These are phyloP conservation scores for Mycteria americana DNA, from an alignment of 2,797 vertebrate species.

Conservation along the genomic window DNA sequence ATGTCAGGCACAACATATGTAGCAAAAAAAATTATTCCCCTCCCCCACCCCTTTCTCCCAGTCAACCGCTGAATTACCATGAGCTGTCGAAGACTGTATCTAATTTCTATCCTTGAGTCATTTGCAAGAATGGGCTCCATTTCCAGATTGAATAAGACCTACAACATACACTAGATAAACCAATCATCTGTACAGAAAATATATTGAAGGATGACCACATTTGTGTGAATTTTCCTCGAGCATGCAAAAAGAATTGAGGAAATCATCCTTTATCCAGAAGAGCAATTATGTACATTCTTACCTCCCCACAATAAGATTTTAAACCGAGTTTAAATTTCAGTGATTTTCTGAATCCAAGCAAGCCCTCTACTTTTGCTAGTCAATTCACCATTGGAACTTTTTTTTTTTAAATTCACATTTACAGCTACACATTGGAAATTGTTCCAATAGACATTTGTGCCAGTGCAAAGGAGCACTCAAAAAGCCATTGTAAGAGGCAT, in stretches of 20 bases:
- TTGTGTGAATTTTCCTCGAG: background rate
- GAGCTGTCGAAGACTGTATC: background rate
- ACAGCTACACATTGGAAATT: background rate
- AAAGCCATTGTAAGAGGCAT: background rate
- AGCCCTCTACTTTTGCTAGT: background rate
- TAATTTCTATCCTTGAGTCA: background rate
- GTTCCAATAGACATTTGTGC: background rate
- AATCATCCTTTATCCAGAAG: background rate
- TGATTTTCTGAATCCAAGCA: background rate
- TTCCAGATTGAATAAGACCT: background rate
- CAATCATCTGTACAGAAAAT: background rate
- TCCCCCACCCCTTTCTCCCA: background rate
- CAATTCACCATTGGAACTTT: background rate
- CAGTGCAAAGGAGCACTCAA: background rate
- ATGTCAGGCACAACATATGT: accelerated
- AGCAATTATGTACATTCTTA: background rate
- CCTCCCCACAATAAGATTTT: background rate
- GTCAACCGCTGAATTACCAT: background rate
- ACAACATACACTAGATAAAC: background rate
- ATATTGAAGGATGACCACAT: background rate
- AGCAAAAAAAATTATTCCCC: background rate
- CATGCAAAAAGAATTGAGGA: background rate
- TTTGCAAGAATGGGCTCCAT: background rate
- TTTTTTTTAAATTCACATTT: background rate
- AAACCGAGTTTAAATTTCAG: background rate